Base-by-base conservation (phyloP, 2,797 vertebrate genomes). In the Melanotaenia trifasciata region DNA sequence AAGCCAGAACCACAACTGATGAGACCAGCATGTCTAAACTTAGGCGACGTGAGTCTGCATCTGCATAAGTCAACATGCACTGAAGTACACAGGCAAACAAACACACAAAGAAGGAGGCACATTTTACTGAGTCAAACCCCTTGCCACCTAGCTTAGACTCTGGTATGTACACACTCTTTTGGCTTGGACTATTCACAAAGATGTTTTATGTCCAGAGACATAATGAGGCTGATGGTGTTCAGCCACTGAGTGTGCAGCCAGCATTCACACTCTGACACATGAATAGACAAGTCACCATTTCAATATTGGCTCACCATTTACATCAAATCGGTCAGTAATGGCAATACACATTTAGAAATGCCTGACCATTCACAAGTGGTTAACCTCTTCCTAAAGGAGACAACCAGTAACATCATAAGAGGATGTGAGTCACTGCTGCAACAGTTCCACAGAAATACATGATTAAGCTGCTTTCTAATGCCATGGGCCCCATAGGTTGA, bases 11-110 rank as follows among this genome's bases (percentile, higher is more conserved):
- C 80, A 68, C 81, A 84, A 79, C 77, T 73, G 84, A 90, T 80
- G 86, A 81, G 83, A 82, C 64, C 80, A 78, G 67, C 74, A 66
- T 67, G 77, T 84, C 89, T 84, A 90, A 87, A 92, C 81, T 83
- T 86, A 90, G 87, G 70, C 69, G 51, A 60, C 50, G 20, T n/a
- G 24, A 20, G 36, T 68, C 64, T 85, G 79, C 18, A 80, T 88
- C 72, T 88, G 84, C 80, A 80, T 85, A 87, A 78, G 81, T 91
- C 85, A 87, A 90, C 83, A 85, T 51, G 3, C 59, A 70, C 30
- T 68, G 14, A 78, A 38, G 62, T 47, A 74, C 79, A 67, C 67
- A 64, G 0, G 28, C 66, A 84, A 74, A 85, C 30, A 88, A 68
- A 79, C 72, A 63, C 40, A 70, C 62, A 73, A 36, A 83, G 32